phyloP scores from a whole-genome alignment of 2,888 invertebrate genomes.

The Tachina fera region DNA sequence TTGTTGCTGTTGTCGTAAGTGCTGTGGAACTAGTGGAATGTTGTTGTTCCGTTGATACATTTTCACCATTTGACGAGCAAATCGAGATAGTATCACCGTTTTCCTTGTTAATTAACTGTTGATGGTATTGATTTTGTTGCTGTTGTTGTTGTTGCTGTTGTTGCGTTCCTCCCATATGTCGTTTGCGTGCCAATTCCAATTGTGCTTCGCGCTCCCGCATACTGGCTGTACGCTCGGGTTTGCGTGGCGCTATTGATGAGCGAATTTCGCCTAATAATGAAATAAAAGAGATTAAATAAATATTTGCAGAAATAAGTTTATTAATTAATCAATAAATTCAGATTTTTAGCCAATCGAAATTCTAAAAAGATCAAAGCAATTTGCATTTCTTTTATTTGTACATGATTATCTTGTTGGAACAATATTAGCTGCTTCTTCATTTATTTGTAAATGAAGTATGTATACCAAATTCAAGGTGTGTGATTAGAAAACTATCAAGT shows the following conservation, averaged over 20 bases:
- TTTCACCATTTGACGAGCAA: constrained; percentile 83
- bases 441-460: too few species aligned
- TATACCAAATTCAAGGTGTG: too few species aligned
- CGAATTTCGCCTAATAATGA: constrained; percentile 88
- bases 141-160: constrained; percentile 42
- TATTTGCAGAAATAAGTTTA: too few species aligned
- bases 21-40: constrained; percentile 78
- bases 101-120: constrained; percentile 74
- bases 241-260: constrained; percentile 91
- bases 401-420: too few species aligned
- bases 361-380: not conserved
- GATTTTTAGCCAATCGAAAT: too few species aligned
- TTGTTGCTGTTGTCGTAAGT: constrained; percentile 41
- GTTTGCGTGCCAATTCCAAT: constrained; percentile 85
- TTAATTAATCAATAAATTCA: too few species aligned
- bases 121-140: constrained; percentile 41
- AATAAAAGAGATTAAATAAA: not conserved
- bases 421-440: too few species aligned
- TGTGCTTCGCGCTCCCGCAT: constrained; percentile 91
- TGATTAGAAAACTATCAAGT: too few species aligned
- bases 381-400: not conserved
- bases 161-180: constrained; percentile 74
- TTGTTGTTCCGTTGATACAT: constrained; percentile 84
- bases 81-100: constrained; percentile 82
- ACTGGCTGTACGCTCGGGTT: constrained; percentile 93